Base-by-base conservation (phyloP, 2,888 invertebrate species). In the Drosophila yooni region DNA sequence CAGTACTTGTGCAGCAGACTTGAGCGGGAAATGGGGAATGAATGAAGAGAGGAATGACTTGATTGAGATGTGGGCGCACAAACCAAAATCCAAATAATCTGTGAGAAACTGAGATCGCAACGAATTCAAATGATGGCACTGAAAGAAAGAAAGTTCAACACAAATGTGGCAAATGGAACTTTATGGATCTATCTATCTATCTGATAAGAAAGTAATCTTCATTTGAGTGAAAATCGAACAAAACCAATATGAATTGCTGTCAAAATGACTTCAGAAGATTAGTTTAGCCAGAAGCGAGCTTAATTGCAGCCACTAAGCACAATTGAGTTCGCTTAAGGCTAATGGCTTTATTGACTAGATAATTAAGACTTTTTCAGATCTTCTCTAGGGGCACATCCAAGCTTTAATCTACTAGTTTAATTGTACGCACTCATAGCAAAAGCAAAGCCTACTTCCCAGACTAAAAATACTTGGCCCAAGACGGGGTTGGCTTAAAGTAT, bases 61-160 rank as follows among this genome's bases (percentile, higher is more conserved):
- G 83, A 86, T 86, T 83, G 81, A 84, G 83, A 80, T 88, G 87
- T 84, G 83, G 86, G 83, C 78, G 76, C 78, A 67, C 56, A 60
- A 51, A 52, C 27, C 53, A 51, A 34, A 66, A 36, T n/a, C 36
- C 21, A 50, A 57, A 65, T 36, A 75, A 77, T 66, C 58, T 68
- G 43, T 75, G 62, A 63, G 48, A 53, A 63, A 40, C 46, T 65
- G 65, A 61, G 57, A 62, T 34, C 29, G 29, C 50, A 61, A 43
- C 46, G 56, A 27, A 43, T 33, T 40, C 31, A 52, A 72, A 54
- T 64, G 38, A 48, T 40, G 21, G n/a, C n/a, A n/a, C n/a, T n/a
- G n/a, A n/a, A n/a, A n/a, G n/a, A n/a, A n/a, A n/a, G 27, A 53
- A 40, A 48, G 21, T 27, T 10, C 0, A 65, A 25, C 13, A 31